These are phyloP conservation scores for Spilogale gracilis DNA, from an alignment of 2,113 vertebrate genomes.

Conservation along the genomic window DNA sequence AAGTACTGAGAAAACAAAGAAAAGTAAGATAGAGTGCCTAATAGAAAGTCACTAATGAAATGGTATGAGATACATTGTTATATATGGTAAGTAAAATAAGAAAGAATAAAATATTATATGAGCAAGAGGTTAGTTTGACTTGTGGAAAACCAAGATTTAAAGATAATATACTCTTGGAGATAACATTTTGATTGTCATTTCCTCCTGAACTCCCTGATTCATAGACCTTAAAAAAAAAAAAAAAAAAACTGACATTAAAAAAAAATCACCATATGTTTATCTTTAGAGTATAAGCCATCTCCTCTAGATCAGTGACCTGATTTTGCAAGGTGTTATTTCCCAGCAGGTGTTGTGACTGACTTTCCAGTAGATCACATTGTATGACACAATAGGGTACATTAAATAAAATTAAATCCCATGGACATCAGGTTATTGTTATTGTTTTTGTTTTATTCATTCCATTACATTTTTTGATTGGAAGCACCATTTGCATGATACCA, in stretches of 20 bases:
- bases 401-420: neutral
- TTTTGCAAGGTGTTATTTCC: conserved; percentile 7
- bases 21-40: neutral
- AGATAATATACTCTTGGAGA: neutral
- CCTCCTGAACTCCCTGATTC: conserved; percentile 35
- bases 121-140: conserved; percentile 26
- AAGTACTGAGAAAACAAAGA: conserved; percentile 10
- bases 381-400: neutral
- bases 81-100: neutral
- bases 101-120: neutral
- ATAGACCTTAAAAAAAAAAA: neutral
- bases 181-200: conserved; percentile 6
- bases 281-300: neutral
- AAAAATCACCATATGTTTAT: conserved; percentile 35
- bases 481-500: neutral
- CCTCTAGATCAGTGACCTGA: neutral
- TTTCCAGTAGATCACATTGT: neutral
- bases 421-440: neutral
- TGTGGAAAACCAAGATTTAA: neutral
- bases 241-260: neutral
- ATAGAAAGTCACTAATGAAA: conserved; percentile 28
- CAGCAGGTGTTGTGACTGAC: neutral
- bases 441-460: neutral
- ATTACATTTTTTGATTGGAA: neutral
- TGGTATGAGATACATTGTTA: neutral